Conservation (phyloP, 2,888 invertebrate species). For the Clepsis dumicolana region DNA sequence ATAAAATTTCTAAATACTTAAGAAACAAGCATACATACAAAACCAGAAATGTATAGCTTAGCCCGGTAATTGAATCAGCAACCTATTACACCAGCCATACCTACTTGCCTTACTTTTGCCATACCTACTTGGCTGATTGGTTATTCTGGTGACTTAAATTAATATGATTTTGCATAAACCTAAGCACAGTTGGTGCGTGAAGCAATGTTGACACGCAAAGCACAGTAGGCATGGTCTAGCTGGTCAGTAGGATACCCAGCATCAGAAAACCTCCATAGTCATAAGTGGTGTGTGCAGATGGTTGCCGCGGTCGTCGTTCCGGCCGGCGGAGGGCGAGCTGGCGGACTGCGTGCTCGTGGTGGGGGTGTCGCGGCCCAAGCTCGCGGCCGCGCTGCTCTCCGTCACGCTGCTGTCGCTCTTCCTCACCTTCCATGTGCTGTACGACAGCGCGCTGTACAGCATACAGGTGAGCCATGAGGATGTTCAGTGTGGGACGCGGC, state of each 20-base stretch:
- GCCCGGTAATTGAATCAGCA: no score
- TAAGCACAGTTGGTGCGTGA: no score
- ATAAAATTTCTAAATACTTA: no score
- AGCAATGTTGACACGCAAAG: background rate
- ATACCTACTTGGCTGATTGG: no score
- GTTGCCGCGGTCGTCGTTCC: slow-evolving; percentile 93
- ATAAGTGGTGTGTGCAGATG: slow-evolving; percentile 85
- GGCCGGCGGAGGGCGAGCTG: slow-evolving; percentile 93
- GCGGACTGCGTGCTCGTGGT: slow-evolving; percentile 94
- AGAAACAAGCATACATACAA: no score
- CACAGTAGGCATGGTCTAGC: no score
- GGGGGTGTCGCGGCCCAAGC: slow-evolving; percentile 93
- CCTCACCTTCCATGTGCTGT: slow-evolving; percentile 94
- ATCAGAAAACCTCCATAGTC: background rate
- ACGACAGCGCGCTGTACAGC: slow-evolving; percentile 94
- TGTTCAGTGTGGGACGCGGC: slow-evolving; percentile 84
- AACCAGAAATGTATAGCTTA: no score
- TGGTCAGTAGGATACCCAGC: no score
- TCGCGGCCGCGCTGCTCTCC: slow-evolving; percentile 92
- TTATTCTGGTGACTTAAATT: no score
- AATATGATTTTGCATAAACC: no score
- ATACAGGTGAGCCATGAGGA: slow-evolving; percentile 83
- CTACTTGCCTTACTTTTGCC: no score
- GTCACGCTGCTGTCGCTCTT: slow-evolving; percentile 93
- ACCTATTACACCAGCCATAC: no score